Percentiles rank a stretch among this genome's conserved stretches.
Conservation (phyloP, 2,888 invertebrate species). For the Nomada lathburiana region DNA sequence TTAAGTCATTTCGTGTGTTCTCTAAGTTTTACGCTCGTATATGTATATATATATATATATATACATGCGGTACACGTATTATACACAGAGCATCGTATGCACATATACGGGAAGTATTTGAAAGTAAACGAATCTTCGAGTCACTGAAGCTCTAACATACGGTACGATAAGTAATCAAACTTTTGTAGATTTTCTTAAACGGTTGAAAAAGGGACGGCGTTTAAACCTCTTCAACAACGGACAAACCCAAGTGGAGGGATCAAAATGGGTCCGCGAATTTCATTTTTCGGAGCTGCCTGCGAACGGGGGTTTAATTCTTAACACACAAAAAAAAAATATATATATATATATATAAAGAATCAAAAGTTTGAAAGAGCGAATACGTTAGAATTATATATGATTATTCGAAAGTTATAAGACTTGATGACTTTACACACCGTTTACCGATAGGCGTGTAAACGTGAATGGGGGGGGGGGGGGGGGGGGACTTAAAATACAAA, state of each 20-base stretch:
- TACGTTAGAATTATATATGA: conserved; percentile 38
- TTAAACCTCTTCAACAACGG: not conserved
- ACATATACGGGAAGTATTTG: conserved; percentile 4
- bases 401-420: conserved; percentile 46
- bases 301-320: conserved; percentile 25
- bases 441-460: conserved; percentile 38
- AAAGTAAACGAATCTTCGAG: conserved; percentile 16
- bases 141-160: conserved; percentile 14
- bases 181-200: not conserved
- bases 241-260: conserved; percentile 45
- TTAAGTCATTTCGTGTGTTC: conserved; percentile 22
- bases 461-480: conserved; percentile 21
- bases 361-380: conserved; percentile 31
- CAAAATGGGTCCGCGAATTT: conserved; percentile 40
- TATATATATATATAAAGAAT: not conserved
- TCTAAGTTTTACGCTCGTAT: conserved; percentile 19
- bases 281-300: conserved; percentile 11
- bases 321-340: conserved; percentile 5
- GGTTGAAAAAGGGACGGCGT: not conserved
- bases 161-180: conserved; percentile 29
- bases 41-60: conserved; percentile 3
- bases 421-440: conserved; percentile 9
- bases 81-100: not conserved
- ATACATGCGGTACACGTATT: not conserved
- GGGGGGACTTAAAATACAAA: conserved; percentile 38